A percentile compares a stretch with the other conserved stretches of the same genome.
Evolutionary conservation across 2,888 invertebrate species (phyloP).

Genomic region (Troglohyphantes excavatus): DNA sequence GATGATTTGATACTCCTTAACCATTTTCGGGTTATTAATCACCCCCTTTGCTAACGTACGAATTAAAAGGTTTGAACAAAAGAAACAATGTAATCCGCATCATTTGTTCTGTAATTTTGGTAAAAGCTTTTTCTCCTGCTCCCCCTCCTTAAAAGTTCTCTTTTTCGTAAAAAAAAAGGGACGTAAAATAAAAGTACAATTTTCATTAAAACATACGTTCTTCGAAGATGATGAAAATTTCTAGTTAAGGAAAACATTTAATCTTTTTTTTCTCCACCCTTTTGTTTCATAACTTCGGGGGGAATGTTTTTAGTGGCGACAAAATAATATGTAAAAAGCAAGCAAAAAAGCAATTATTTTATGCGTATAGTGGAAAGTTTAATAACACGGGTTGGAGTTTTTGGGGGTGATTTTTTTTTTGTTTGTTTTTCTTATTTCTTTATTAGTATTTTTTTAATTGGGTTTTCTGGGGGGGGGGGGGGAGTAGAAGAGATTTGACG

Average conservation of each 20-base stretch:
- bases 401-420: background rate
- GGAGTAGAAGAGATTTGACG: background rate
- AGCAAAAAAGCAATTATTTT: slow-evolving; percentile 63
- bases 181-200: slow-evolving; percentile 15
- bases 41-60: background rate
- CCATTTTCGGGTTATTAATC: slow-evolving; percentile 36
- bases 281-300: slow-evolving; percentile 32
- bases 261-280: slow-evolving; percentile 14
- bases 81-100: slow-evolving; percentile 19
- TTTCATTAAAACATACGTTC: slow-evolving; percentile 65
- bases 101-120: slow-evolving; percentile 65
- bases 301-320: slow-evolving; percentile 34
- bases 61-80: slow-evolving; percentile 34
- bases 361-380: slow-evolving; percentile 49
- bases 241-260: slow-evolving; percentile 36
- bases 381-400: slow-evolving; percentile 6
- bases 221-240: slow-evolving; percentile 60
- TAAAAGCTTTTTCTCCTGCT: slow-evolving; percentile 51
- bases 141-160: background rate
- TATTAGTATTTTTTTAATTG: slow-evolving; percentile 11
- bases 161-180: slow-evolving; percentile 14
- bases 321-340: slow-evolving; percentile 59
- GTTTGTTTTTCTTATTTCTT: slow-evolving; percentile 22
- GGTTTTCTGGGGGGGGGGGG: background rate
- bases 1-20: no score